These are phyloP conservation scores for Hirudinaria manillensis DNA, from an alignment of 2,888 invertebrate species.

Conservation along the genomic window DNA sequence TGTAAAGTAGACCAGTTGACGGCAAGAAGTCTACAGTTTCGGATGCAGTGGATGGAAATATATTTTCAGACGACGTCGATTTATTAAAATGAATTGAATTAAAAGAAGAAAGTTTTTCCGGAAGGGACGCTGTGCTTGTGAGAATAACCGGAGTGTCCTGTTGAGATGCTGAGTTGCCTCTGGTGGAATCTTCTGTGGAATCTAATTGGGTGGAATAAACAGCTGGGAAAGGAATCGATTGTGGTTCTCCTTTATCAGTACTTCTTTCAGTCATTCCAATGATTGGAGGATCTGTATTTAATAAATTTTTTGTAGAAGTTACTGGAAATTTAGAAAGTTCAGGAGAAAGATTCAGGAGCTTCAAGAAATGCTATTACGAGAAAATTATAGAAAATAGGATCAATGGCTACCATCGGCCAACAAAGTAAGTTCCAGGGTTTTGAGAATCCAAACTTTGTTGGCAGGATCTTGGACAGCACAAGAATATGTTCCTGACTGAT, in stretches of 20 bases:
- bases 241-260: background rate
- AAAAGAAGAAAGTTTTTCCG: too few relatives aligned
- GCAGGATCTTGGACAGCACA: constrained; percentile 1
- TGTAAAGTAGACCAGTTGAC: too few relatives aligned
- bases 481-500: background rate
- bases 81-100: too few relatives aligned
- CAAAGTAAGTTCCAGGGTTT: constrained; percentile 13
- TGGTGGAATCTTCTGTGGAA: too few relatives aligned
- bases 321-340: background rate
- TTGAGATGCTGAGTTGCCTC: too few relatives aligned
- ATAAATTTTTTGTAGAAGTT: background rate
- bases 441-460: constrained; percentile 17
- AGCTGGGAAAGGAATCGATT: background rate
- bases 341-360: background rate
- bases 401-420: too few relatives aligned
- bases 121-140: too few relatives aligned
- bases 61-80: too few relatives aligned
- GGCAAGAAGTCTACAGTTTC: too few relatives aligned
- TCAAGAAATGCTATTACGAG: background rate
- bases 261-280: background rate
- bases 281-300: background rate
- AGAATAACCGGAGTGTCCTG: too few relatives aligned
- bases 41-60: too few relatives aligned
- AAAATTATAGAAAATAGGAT: background rate
- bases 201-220: background rate